phyloP scores from a whole-genome alignment of 2,888 invertebrate species.

The Lasioglossum marginatum region DNA sequence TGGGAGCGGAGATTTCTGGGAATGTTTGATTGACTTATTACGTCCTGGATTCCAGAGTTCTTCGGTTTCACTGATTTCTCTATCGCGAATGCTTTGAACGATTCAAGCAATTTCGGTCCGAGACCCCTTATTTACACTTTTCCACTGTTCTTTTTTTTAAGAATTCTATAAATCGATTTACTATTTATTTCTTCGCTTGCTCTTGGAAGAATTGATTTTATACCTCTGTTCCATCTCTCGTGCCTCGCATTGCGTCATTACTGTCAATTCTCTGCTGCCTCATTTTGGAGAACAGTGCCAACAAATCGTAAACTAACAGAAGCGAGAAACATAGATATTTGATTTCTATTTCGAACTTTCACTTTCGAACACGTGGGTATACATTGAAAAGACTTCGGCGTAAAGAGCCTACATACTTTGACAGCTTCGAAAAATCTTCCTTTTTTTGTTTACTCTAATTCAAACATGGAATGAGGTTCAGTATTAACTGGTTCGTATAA shows the following conservation, averaged over 20 bases:
- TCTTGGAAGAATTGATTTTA: not conserved
- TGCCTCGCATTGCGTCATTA: not conserved
- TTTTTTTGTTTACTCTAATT: not conserved
- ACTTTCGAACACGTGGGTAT: not conserved
- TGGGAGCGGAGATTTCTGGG: not conserved
- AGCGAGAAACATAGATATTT: not conserved
- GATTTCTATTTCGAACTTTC: slow-evolving; percentile 12
- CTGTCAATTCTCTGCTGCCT: not conserved
- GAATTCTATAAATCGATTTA: no score
- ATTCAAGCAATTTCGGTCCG: not conserved
- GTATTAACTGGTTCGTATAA: not conserved
- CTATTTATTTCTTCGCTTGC: not conserved
- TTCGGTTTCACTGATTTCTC: slow-evolving; percentile 3
- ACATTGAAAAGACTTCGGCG: not conserved
- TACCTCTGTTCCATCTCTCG: not conserved
- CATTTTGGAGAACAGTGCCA: not conserved
- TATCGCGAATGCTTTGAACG: not conserved
- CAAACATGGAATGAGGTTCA: not conserved
- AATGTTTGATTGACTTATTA: not conserved
- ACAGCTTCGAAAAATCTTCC: not conserved
- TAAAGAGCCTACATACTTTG: not conserved
- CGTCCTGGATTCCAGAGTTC: not conserved
- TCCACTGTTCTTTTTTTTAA: no score
- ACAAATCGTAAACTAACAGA: not conserved
- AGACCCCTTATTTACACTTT: not conserved